Evolutionary conservation across 2,113 vertebrate species (phyloP).

Genomic region (Lepidothrix coronata): DNA sequence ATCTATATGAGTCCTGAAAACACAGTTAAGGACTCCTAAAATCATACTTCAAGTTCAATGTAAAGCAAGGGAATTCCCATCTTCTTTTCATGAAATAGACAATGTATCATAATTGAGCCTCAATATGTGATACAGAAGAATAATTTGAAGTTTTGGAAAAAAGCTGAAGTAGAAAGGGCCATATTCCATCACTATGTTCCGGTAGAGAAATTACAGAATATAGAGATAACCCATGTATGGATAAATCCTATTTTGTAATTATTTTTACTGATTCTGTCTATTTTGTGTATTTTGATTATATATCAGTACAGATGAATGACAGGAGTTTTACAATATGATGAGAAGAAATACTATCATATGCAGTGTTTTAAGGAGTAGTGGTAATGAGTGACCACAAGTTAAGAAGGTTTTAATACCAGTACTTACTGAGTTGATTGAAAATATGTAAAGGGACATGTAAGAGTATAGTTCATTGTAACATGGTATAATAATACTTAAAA

Average conservation of each 20-base stretch:
- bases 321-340: not conserved
- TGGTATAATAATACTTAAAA: not conserved
- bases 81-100: not conserved
- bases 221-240: rapidly evolving
- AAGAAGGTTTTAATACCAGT: not conserved
- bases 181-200: not conserved
- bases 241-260: not conserved
- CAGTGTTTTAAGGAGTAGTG: not conserved
- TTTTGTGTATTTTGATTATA: not conserved
- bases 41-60: not conserved
- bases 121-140: not conserved
- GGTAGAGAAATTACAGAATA: not conserved
- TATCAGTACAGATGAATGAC: not conserved
- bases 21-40: not conserved
- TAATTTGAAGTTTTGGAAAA: not conserved
- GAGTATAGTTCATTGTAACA: not conserved
- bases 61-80: not conserved
- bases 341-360: not conserved
- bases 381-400: not conserved
- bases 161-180: not conserved
- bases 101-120: not conserved
- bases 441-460: not conserved
- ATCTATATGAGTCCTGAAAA: not conserved
- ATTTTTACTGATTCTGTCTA: not conserved
- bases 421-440: not conserved